These are phyloP conservation scores for Callaeas wilsoni DNA, from an alignment of 2,113 vertebrate species.

Conservation along the genomic window DNA sequence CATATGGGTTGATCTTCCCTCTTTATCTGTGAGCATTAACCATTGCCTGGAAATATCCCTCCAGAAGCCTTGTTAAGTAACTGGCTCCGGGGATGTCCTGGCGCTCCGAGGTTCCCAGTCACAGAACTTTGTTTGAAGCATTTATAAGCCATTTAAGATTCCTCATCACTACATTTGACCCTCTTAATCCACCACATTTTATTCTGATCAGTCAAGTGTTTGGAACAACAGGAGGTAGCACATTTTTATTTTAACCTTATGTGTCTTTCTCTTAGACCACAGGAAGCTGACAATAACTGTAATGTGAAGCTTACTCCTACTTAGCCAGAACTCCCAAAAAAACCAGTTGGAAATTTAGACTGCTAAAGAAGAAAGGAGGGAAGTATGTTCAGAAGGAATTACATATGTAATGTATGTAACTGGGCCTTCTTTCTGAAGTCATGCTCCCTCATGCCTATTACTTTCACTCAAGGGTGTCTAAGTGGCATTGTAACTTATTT, in stretches of 20 bases:
- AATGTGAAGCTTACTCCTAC: background rate
- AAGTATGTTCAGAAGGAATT: background rate
- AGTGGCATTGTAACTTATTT: conserved; percentile 46
- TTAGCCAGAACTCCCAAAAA: background rate
- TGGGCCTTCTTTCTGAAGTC: background rate
- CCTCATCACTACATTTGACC: background rate
- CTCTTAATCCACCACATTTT: background rate
- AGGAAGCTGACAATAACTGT: background rate
- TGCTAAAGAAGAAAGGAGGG: background rate
- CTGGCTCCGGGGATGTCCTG: background rate
- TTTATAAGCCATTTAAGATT: background rate
- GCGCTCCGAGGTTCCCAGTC: background rate
- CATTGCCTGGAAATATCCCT: background rate
- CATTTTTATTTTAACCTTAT: background rate
- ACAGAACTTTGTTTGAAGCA: background rate
- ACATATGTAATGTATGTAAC: background rate
- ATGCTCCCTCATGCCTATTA: background rate
- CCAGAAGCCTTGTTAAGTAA: background rate
- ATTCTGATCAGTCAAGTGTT: background rate
- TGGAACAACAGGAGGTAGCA: background rate
- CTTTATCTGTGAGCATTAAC: background rate
- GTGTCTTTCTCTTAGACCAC: background rate
- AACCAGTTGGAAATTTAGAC: background rate
- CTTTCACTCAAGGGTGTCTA: conserved; percentile 43
- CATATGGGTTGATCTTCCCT: background rate